phyloP scores from a whole-genome alignment of 2,888 invertebrate species.

The Drosophila meridiana region DNA sequence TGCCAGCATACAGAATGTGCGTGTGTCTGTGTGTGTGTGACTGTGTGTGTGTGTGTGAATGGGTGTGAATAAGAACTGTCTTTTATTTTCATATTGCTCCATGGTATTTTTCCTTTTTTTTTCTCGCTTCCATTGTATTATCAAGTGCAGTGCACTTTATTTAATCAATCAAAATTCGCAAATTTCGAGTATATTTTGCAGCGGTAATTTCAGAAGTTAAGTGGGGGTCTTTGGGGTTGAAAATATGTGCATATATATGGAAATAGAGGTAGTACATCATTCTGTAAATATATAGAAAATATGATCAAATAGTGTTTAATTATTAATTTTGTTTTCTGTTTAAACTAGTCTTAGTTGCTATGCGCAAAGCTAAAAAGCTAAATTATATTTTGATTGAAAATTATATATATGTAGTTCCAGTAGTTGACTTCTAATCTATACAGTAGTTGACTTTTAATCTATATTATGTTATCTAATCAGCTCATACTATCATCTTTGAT shows the following conservation, averaged over 20 bases:
- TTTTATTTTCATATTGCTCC: slow-evolving; percentile 10
- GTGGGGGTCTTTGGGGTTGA: background rate
- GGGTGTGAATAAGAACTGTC: slow-evolving; percentile 32
- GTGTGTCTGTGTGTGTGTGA: background rate
- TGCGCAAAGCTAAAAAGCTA: too few relatives aligned
- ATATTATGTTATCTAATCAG: slow-evolving; percentile 7
- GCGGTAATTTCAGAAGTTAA: slow-evolving; percentile 19
- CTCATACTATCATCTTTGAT: background rate
- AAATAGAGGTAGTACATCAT: background rate
- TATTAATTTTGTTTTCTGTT: background rate
- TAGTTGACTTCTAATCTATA: background rate
- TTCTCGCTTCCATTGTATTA: slow-evolving; percentile 27
- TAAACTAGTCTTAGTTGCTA: background rate
- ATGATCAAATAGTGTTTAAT: background rate
- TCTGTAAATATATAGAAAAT: background rate
- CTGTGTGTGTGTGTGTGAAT: slow-evolving; percentile 2
- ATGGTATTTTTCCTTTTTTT: background rate
- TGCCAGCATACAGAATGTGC: slow-evolving; percentile 36
- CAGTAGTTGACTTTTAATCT: background rate
- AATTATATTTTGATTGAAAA: background rate
- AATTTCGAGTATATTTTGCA: slow-evolving; percentile 4
- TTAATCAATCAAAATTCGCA: slow-evolving; percentile 77
- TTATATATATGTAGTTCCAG: background rate
- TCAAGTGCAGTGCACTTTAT: slow-evolving; percentile 76
- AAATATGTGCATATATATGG: background rate